Evolutionary conservation across 1,140 invertebrate species (phyloP).

Genomic region (Trichonephila clavipes): DNA sequence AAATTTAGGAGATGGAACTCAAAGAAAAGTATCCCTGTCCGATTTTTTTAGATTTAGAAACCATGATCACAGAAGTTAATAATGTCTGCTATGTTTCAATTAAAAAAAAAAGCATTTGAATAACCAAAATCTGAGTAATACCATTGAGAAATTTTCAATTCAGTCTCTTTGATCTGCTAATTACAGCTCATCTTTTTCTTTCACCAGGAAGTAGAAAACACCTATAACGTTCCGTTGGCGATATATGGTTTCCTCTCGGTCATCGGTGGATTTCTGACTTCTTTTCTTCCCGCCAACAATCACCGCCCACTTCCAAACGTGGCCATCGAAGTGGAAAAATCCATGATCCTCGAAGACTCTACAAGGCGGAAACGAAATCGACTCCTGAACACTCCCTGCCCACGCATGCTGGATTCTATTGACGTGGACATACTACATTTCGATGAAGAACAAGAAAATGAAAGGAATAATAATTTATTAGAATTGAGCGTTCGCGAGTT

Average conservation of each 20-base stretch:
- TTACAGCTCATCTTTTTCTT: background rate
- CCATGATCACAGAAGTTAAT: no score
- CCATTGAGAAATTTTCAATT: no score
- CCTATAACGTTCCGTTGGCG: slow-evolving; percentile 66
- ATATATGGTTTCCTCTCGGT: slow-evolving; percentile 76
- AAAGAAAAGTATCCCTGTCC: no score
- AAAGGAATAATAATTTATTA: slow-evolving; percentile 48
- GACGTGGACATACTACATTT: background rate
- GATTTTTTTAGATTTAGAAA: no score
- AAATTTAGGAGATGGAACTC: no score
- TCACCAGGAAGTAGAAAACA: slow-evolving; percentile 62
- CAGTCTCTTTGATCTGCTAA: no score
- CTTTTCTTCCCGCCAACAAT: slow-evolving; percentile 71
- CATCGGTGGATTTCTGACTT: slow-evolving; percentile 73
- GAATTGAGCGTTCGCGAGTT: slow-evolving; percentile 52
- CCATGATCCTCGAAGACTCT: slow-evolving; percentile 26
- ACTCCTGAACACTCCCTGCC: background rate
- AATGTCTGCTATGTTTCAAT: no score
- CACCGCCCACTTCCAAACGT: slow-evolving; percentile 77
- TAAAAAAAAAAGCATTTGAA: no score
- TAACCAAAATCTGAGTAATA: no score
- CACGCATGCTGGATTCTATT: background rate
- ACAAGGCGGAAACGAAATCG: background rate
- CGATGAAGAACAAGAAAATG: slow-evolving; percentile 50
- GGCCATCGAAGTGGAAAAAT: slow-evolving; percentile 72